A percentile compares a stretch with the other conserved stretches of the same genome.
Evolutionary conservation across 2,888 invertebrate species (phyloP).

Genomic region (Vanessa cardui): DNA sequence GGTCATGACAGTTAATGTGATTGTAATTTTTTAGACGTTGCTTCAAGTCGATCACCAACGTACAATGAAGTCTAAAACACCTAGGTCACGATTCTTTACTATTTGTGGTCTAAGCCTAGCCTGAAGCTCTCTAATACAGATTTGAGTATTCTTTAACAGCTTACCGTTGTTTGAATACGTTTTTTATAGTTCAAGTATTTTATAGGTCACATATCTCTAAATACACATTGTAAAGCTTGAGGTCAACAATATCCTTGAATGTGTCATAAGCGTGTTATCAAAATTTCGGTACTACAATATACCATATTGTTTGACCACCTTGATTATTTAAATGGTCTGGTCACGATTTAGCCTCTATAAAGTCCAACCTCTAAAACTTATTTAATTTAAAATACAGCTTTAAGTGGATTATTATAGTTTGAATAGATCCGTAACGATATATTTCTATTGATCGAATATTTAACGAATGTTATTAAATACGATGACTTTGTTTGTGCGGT

Average conservation of each 20-base stretch:
- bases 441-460: slow-evolving; percentile 12
- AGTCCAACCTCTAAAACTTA: slow-evolving; percentile 53
- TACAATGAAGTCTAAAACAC: slow-evolving; percentile 53
- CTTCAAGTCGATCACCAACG: slow-evolving; percentile 1
- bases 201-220: slow-evolving; percentile 15
- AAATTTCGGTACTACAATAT: slow-evolving; percentile 45
- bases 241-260: slow-evolving; percentile 56
- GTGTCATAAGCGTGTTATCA: slow-evolving; percentile 56
- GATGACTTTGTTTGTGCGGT: too few species aligned
- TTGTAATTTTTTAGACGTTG: neutral
- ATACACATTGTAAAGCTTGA: slow-evolving; percentile 25
- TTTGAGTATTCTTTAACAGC: neutral
- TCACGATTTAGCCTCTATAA: slow-evolving; percentile 66
- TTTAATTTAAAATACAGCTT: slow-evolving; percentile 19
- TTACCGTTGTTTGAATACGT: neutral
- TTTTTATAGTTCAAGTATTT: slow-evolving; percentile 1
- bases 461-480: too few species aligned
- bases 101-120: slow-evolving; percentile 47
- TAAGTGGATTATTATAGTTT: slow-evolving; percentile 18
- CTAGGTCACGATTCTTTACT: slow-evolving; percentile 69
- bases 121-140: neutral
- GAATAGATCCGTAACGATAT: slow-evolving; percentile 20
- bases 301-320: slow-evolving; percentile 57
- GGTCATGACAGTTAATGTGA: neutral
- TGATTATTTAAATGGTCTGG: slow-evolving; percentile 60